Base-by-base conservation (phyloP, 2,888 invertebrate species). In the Oxytorus armatus region DNA sequence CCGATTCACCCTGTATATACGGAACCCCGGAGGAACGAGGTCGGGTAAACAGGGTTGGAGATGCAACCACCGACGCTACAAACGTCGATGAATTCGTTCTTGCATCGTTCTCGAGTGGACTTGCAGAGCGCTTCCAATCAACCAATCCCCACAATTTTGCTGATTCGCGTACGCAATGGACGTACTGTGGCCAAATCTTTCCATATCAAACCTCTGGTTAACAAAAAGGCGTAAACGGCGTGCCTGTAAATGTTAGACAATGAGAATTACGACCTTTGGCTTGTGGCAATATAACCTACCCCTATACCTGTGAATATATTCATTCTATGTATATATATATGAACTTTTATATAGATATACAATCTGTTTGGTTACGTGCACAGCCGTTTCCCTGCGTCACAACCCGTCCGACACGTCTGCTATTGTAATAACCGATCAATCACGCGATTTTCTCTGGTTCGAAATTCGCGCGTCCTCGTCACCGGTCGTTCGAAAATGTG, bases 61-160 rank as follows among this genome's bases (percentile, higher is more conserved):
- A 55, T 29, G n/a, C 33, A 36, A 36, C 18, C 57, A 25, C 11
- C 51, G 51, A 33, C 36, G 16, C 8, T n/a, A 47, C 33, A 18
- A 21, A 33, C 33, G 49, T 14, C 36, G 33, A 7, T 47, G 33
- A 16, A 49, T 49, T 21, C 33, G n/a, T 47, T 66, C 33, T 47
- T 49, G 66, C 66, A 66, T 49, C 66, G 55, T 65, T 18, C 55
- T 51, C 65, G 21, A 21, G 18, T 55, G 33, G 18, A 33, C 53
- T 11, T 36, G 16, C 73, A 51, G 55, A 47, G 36, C 73, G 63
- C 55, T 73, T 55, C 55, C 74, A 74, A 74, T 74, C 74, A 74
- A 55, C 74, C 65, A 57, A 65, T 65, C 23, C 74, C 18, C 44
- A 33, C 55, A 65, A 55, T n/a, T 74, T 65, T 55, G 29, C 65